Percentiles rank a stretch among this genome's conserved stretches.
These are phyloP conservation scores for Kobus ellipsiprymnus DNA, from an alignment of 2,113 vertebrate genomes.

Conservation along the genomic window DNA sequence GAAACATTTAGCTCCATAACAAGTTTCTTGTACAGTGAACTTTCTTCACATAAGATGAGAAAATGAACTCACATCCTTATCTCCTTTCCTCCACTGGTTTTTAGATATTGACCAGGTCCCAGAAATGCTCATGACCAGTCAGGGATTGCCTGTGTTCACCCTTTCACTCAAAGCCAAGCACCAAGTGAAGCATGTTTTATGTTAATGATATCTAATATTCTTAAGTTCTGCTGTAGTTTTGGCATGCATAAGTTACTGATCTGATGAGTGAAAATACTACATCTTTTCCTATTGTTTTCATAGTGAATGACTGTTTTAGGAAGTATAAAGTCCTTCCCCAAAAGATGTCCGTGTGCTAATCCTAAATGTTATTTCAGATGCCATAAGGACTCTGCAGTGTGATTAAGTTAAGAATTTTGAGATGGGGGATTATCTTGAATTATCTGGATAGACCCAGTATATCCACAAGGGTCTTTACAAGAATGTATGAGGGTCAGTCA, in stretches of 20 bases:
- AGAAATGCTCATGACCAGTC: neutral
- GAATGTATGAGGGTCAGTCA: neutral
- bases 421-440: neutral
- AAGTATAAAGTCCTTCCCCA: neutral
- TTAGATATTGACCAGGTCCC: neutral
- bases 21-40: neutral
- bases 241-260: neutral
- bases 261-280: neutral
- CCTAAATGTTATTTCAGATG: neutral
- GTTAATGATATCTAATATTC: neutral
- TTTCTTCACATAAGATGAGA: neutral
- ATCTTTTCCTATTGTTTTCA: neutral
- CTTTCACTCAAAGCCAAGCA: neutral
- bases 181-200: neutral
- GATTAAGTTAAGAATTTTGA: neutral
- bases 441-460: neutral
- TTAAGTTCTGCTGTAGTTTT: neutral
- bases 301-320: neutral
- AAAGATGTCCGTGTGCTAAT: neutral
- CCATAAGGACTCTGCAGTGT: neutral
- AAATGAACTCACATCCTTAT: neutral
- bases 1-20: neutral
- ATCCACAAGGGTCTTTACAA: neutral
- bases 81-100: neutral
- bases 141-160: neutral